phyloP scores from a whole-genome alignment of 2,113 vertebrate species.

The Etia nguti region DNA sequence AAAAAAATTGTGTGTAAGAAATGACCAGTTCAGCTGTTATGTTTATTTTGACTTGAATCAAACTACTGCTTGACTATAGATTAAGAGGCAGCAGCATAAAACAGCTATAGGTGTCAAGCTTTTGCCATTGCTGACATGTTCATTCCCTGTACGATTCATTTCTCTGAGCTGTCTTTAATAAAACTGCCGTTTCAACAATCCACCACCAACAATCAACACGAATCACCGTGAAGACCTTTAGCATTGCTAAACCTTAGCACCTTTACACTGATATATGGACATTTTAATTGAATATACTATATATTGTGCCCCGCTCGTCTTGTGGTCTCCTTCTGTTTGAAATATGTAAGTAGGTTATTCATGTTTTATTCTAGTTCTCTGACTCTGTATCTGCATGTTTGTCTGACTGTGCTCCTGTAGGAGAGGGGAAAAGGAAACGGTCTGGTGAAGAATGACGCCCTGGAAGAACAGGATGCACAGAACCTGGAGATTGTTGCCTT shows the following conservation, averaged over 20 bases:
- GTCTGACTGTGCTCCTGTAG: constrained; percentile 58
- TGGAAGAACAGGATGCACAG: constrained; percentile 80
- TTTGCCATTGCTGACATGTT: not conserved
- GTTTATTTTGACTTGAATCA: not conserved
- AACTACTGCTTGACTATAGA: not conserved
- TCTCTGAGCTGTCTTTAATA: constrained; percentile 20
- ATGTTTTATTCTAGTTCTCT: not conserved
- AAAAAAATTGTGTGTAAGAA: not conserved
- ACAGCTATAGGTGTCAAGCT: not conserved
- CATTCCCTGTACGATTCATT: not conserved
- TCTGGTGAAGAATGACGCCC: constrained; percentile 69
- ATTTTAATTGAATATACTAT: not conserved
- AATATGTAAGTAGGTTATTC: not conserved
- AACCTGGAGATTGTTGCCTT: constrained; percentile 88
- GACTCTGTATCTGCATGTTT: not conserved
- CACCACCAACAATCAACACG: not conserved
- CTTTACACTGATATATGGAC: not conserved
- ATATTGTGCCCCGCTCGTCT: not conserved
- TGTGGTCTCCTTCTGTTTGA: not conserved
- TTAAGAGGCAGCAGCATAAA: not conserved
- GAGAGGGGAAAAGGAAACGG: constrained; percentile 77
- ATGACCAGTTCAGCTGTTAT: not conserved
- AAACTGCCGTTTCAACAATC: not conserved
- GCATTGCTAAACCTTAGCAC: not conserved
- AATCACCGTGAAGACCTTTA: not conserved